Conservation (phyloP, 1,140 invertebrate species). For the Drosophila oshimai region DNA sequence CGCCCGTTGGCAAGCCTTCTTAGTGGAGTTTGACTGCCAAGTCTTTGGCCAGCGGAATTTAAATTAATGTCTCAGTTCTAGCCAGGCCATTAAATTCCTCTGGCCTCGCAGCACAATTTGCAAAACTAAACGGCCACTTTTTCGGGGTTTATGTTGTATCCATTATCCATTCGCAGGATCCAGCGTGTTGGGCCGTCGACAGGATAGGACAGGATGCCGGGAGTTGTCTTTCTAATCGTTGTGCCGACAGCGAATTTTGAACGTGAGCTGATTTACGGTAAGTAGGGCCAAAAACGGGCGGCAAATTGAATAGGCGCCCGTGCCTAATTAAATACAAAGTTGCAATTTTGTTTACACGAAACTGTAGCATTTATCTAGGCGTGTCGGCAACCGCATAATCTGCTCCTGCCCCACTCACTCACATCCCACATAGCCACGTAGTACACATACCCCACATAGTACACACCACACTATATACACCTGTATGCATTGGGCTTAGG, state of each 20-base stretch:
- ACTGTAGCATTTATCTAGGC: constrained; percentile 47
- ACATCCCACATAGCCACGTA: too few species aligned
- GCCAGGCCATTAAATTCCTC: not conserved
- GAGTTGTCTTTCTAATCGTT: constrained; percentile 85
- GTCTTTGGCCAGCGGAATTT: constrained; percentile 11
- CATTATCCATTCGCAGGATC: constrained; percentile 39
- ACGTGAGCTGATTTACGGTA: constrained; percentile 84
- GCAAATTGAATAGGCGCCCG: constrained; percentile 63
- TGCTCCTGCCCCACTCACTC: constrained; percentile 9
- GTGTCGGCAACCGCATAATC: constrained; percentile 33
- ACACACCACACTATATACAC: not conserved
- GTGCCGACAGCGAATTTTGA: constrained; percentile 85
- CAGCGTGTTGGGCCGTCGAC: not conserved
- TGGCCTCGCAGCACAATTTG: constrained; percentile 30
- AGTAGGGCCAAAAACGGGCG: constrained; percentile 16
- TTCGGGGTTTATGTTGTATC: too few species aligned
- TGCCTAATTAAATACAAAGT: constrained; percentile 75
- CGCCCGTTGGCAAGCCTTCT: constrained; percentile 9
- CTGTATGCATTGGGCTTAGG: constrained; percentile 58
- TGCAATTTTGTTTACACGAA: constrained; percentile 63
- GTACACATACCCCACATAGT: not conserved
- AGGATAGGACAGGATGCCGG: constrained; percentile 82
- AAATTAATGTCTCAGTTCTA: constrained; percentile 18
- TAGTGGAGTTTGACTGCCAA: not conserved
- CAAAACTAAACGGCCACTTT: constrained; percentile 56